These are phyloP conservation scores for Andrena hattorfiana DNA, from an alignment of 2,888 invertebrate genomes.

Conservation along the genomic window DNA sequence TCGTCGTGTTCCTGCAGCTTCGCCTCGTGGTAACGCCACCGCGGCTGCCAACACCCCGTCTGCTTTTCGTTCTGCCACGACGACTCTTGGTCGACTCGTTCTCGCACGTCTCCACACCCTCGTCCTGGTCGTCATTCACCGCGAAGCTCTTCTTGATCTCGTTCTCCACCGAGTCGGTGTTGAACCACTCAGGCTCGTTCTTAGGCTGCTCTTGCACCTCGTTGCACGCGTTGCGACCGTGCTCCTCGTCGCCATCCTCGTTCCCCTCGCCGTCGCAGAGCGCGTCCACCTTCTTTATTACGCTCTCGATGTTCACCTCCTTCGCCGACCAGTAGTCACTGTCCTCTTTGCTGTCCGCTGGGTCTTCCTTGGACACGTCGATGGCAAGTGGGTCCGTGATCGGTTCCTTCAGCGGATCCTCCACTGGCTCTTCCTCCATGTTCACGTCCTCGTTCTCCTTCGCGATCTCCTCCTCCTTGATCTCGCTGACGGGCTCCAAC, in stretches of 20 bases:
- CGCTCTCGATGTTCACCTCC: slow-evolving; percentile 92
- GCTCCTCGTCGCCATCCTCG: slow-evolving; percentile 78
- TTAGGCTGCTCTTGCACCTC: slow-evolving; percentile 73
- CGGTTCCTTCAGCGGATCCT: slow-evolving; percentile 77
- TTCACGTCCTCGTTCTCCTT: slow-evolving; percentile 75
- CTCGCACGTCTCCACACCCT: slow-evolving; percentile 82
- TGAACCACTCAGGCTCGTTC: slow-evolving; percentile 81
- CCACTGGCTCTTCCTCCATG: slow-evolving; percentile 74
- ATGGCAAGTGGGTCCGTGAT: slow-evolving; percentile 78
- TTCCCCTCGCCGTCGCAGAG: slow-evolving; percentile 86
- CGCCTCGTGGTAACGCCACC: slow-evolving; percentile 88
- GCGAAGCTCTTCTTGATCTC: slow-evolving; percentile 78
- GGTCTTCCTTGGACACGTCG: slow-evolving; percentile 84
- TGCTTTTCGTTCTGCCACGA: slow-evolving; percentile 82
- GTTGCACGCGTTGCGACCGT: slow-evolving; percentile 68
- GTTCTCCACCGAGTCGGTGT: slow-evolving; percentile 74
- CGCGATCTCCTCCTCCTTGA: slow-evolving; percentile 72
- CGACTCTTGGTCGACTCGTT: slow-evolving; percentile 81
- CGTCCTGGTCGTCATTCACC: slow-evolving; percentile 81
- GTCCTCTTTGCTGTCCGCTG: slow-evolving; percentile 88
- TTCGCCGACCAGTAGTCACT: slow-evolving; percentile 92
- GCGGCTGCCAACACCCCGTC: slow-evolving; percentile 80
- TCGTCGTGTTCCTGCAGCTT: slow-evolving; percentile 83
- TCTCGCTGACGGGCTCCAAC: slow-evolving; percentile 72
- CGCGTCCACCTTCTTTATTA: slow-evolving; percentile 92